phyloP scores from a whole-genome alignment of 2,797 vertebrate species.

The Liasis olivaceus region DNA sequence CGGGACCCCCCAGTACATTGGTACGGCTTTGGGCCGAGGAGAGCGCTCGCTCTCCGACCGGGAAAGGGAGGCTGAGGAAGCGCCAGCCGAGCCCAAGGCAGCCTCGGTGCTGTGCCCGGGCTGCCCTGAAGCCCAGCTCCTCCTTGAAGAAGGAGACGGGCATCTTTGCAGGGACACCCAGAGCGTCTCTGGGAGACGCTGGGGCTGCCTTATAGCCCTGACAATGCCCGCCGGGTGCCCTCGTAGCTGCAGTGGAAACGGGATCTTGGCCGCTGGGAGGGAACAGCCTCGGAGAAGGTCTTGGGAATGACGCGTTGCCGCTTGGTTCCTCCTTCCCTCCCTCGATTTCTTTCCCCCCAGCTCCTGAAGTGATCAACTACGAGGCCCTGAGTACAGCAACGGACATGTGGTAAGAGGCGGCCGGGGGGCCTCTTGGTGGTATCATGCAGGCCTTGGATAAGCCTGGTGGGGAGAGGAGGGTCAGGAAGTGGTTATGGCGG shows the following conservation, averaged over 20 bases:
- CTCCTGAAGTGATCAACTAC: constrained; percentile 80
- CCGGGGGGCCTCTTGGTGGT: neutral
- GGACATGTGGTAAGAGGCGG: constrained; percentile 80
- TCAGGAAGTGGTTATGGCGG: neutral
- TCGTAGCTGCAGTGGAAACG: accelerated
- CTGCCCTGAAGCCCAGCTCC: neutral
- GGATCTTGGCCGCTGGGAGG: no score
- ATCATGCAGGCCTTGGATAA: neutral
- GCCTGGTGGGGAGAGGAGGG: neutral
- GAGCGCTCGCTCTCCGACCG: accelerated
- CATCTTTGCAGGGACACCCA: neutral
- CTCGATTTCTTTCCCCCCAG: constrained; percentile 41
- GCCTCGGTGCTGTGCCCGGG: no score
- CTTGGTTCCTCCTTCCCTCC: neutral
- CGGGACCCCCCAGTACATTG: constrained; percentile 79
- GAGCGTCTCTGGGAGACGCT: neutral
- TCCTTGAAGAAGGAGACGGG: neutral
- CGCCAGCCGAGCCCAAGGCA: no score
- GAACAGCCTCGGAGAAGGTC: neutral
- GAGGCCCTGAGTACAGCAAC: constrained; percentile 76
- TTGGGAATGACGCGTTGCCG: neutral
- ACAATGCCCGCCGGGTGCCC: neutral
- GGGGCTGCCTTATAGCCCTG: neutral
- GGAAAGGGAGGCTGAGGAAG: neutral
- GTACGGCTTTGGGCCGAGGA: constrained; percentile 43